Evolutionary conservation across 1,140 invertebrate genomes (phyloP), one percentile per base, ranked within the genome.

Genomic region (Drosophila serrata): DNA sequence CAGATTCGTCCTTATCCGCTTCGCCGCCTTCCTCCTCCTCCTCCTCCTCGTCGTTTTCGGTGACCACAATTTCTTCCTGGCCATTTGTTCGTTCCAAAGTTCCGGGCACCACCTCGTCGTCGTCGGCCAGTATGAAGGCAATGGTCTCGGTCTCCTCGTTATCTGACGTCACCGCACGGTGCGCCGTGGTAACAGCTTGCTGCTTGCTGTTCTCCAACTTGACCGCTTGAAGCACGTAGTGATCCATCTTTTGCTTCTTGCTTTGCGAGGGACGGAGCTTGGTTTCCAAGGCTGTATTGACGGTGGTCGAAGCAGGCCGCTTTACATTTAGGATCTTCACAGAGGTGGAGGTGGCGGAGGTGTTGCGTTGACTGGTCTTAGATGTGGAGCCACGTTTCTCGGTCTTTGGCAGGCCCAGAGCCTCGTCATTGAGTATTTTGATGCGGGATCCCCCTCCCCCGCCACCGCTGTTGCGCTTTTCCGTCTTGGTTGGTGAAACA

Each of bases 361-460:
- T 24, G 24, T 29, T 17, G 8, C 42, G 29, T 0, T 77, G 65
- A 31, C 22, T 80, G 40, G 22, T 22, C 22, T 45, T 77, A 19
- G 56, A 58, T 3, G n/a, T 49, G 6, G 59, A 31, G 19, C 64
- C 48, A 17, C 77, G 53, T 12, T 48, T 80, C 3, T 84, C 84
- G 7, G 27, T 13, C 15, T 84, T 88, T 1, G 65, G 56, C 3
- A 48, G 57, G 29, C 27, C 43, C 17, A 56, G 40, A 1, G 69
- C 39, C n/a, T 82, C 74, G 43, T 91, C 82, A 27, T 86, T 92
- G 35, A 92, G 82, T 64, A 92, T 92, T 76, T 92, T 92, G 0
- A 90, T 76, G 17, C 70, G 59, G 31, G 59, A 40, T 35, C 57
- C 74, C 9, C 31, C 33, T n/a, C 31, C 33, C n/a, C 45, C 58